phyloP scores from a whole-genome alignment of 2,113 vertebrate species.

The Mustela lutreola region DNA sequence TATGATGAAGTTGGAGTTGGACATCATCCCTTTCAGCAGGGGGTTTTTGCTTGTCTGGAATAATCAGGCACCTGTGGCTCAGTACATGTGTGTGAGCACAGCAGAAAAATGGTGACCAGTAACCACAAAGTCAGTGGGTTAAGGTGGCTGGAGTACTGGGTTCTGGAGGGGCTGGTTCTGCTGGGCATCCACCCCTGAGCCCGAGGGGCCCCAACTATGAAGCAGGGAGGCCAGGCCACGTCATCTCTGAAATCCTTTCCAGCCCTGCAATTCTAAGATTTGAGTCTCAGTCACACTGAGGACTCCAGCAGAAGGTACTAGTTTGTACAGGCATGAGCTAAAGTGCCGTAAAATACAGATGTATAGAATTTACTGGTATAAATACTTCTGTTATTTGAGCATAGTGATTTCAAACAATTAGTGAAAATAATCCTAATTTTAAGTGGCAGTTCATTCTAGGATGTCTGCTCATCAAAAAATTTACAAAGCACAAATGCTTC shows the following conservation, averaged over 20 bases:
- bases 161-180: not conserved
- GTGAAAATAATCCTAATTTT: not conserved
- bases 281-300: not conserved
- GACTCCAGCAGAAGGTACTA: not conserved
- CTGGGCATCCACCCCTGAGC: accelerated
- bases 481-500: not conserved
- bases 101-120: accelerated
- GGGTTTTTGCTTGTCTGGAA: not conserved
- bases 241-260: not conserved
- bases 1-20: not conserved
- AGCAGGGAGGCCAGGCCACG: not conserved
- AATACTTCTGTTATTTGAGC: constrained; percentile 1
- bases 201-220: not conserved
- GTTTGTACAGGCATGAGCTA: not conserved
- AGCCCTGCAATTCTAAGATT: not conserved
- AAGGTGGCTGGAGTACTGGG: not conserved
- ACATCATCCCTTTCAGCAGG: not conserved
- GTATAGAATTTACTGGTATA: not conserved
- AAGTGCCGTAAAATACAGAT: not conserved
- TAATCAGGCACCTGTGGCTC: not conserved
- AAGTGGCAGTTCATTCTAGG: not conserved
- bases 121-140: not conserved
- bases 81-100: not conserved
- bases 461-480: constrained; percentile 11
- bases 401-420: not conserved